Evolutionary conservation across 2,113 vertebrate genomes (phyloP).

Genomic region (Chlorodrepanis virens): DNA sequence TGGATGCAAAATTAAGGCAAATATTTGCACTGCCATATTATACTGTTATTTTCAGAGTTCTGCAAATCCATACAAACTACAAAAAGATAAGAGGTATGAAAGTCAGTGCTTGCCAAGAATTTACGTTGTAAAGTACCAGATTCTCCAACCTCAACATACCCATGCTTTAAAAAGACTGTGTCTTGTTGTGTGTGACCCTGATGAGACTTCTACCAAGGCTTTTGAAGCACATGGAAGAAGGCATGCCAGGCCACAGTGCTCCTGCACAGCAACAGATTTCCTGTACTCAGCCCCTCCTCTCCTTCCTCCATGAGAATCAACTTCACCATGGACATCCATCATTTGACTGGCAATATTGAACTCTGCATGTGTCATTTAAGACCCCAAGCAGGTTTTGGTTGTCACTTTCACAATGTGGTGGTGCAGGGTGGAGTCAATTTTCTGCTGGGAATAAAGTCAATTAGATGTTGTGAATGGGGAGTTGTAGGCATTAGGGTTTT

Average conservation of each 20-base stretch:
- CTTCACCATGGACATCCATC: not conserved
- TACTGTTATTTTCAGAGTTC: not conserved
- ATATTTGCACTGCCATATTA: not conserved
- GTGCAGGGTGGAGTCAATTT: not conserved
- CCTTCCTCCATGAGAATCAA: not conserved
- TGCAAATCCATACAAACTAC: not conserved
- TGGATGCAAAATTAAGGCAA: not conserved
- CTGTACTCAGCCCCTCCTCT: not conserved
- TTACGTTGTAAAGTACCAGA: not conserved
- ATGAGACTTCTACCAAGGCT: not conserved
- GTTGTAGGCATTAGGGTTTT: not conserved
- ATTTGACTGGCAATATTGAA: not conserved
- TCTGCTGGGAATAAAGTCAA: not conserved
- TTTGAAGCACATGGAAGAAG: not conserved
- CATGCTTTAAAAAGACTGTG: not conserved
- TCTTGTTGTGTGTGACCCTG: not conserved
- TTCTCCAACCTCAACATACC: not conserved
- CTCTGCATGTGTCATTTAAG: not conserved
- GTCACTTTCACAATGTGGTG: not conserved
- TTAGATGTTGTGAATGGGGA: not conserved
- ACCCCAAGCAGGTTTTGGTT: not conserved
- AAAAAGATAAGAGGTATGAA: not conserved
- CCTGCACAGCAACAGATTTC: not conserved
- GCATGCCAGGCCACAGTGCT: not conserved
- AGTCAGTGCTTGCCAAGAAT: not conserved